Percentiles rank a stretch among this genome's conserved stretches.
These are phyloP conservation scores for Thera britannica DNA, from an alignment of 2,888 invertebrate species.

Conservation along the genomic window DNA sequence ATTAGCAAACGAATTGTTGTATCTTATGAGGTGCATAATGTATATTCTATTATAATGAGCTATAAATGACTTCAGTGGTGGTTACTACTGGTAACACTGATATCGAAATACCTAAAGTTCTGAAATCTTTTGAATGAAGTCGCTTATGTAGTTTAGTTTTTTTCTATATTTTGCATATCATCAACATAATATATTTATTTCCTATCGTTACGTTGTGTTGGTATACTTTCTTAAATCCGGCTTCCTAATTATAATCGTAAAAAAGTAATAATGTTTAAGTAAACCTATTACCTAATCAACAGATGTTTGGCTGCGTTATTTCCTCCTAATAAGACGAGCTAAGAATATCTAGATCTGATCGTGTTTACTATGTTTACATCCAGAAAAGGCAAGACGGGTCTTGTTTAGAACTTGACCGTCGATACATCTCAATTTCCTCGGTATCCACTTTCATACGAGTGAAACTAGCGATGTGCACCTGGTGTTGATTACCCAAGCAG, in stretches of 20 bases:
- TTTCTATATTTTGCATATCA: too few relatives aligned
- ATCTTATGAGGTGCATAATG: too few relatives aligned
- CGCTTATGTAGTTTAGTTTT: too few relatives aligned
- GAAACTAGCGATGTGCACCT: constrained; percentile 63
- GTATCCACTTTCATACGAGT: constrained; percentile 66
- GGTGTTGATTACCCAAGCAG: constrained; percentile 62
- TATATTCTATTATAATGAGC: too few relatives aligned
- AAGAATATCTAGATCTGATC: constrained; percentile 7
- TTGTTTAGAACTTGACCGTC: constrained; percentile 38
- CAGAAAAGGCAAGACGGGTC: constrained; percentile 34
- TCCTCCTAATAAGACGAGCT: constrained; percentile 15
- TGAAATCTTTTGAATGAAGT: too few relatives aligned
- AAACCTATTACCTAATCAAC: constrained; percentile 41
- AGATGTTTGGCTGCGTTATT: constrained; percentile 17
- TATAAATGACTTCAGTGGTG: too few relatives aligned
- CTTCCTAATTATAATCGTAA: constrained; percentile 26
- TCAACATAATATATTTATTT: not conserved
- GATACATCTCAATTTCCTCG: constrained; percentile 50
- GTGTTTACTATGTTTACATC: constrained; percentile 27
- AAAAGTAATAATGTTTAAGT: constrained; percentile 24
- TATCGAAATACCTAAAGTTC: too few relatives aligned
- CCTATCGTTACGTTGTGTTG: constrained; percentile 5
- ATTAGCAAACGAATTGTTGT: too few relatives aligned
- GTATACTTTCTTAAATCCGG: constrained; percentile 36
- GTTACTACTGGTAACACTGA: too few relatives aligned